Percentiles rank a stretch among this genome's conserved stretches.
These are phyloP conservation scores for Dione juno DNA, from an alignment of 2,888 invertebrate genomes.

Conservation along the genomic window DNA sequence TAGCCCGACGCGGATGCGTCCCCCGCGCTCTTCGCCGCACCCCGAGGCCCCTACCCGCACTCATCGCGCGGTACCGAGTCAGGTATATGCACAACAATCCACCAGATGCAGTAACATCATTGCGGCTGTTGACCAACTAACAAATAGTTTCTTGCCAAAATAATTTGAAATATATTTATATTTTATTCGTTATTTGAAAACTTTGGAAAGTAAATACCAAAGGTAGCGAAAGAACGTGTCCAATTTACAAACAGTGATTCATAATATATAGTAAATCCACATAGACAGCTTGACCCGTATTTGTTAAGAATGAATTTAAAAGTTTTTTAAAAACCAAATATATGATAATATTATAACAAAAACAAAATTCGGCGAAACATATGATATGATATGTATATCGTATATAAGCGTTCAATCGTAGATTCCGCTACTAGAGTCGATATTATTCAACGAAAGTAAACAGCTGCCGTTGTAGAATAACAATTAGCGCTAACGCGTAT, in stretches of 20 bases:
- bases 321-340: background rate
- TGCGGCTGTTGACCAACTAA: conserved; percentile 23
- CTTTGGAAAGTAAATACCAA: background rate
- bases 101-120: conserved; percentile 38
- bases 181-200: background rate
- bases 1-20: conserved; percentile 79
- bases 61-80: conserved; percentile 68
- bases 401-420: conserved; percentile 47
- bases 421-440: conserved; percentile 65
- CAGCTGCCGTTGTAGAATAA: conserved; percentile 77
- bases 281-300: background rate
- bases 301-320: background rate
- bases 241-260: conserved; percentile 17
- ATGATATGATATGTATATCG: background rate
- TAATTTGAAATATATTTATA: background rate
- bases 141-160: background rate
- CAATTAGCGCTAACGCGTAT: conserved; percentile 72
- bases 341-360: background rate
- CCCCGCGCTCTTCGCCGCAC: conserved; percentile 54
- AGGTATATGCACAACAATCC: conserved; percentile 46
- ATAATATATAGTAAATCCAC: background rate
- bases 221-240: background rate
- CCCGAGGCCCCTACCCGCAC: conserved; percentile 52
- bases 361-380: background rate
- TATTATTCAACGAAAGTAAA: conserved; percentile 81